Base-by-base conservation (phyloP, 2,113 vertebrate genomes). In the Danionella cerebrum region DNA sequence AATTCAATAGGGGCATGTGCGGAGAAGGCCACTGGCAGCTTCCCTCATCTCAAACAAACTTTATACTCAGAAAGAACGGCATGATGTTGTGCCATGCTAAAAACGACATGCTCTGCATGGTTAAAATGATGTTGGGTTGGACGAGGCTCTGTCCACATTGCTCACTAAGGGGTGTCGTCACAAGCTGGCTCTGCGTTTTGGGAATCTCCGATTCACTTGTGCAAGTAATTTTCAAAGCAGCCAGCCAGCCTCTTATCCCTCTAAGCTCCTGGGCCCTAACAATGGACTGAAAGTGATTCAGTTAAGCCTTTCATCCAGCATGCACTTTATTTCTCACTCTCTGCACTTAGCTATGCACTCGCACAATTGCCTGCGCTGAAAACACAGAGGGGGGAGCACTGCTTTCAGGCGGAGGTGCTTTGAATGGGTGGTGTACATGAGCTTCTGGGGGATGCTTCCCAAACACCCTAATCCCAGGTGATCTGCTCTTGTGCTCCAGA, bases 211-310 rank as follows among this genome's bases (percentile, higher is more conserved):
- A 86, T 89, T 91, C 90, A 91, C 87, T 89, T 84, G 85, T 84
- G 88, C 84, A 86, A 88, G 89, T 88, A 80, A 84, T 88, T 92
- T 89, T 91, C 90, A 91, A 91, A 92, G 90, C 87, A 74, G 86
- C 83, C 88, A 87, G 87, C 86, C 86, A 83, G 84, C 86, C 87
- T 89, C 90, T 90, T 82, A 88, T 89, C 87, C 89, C 86, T 78
- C 87, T 76, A 70, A 67, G 74, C 70, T 76, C 70, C 58, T 87
- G 86, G 71, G 48, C 80, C 81, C 76, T 84, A 90, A 92, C 90
- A 92, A 92, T 89, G 84, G 87, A 81, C 89, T 90, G 88, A 91
- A 91, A 92, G 87, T 80, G 85, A 88, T 89, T 91, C 90, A 87
- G 87, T 84, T 80, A 77, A 81, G 87, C 86, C 87, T 89, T 88